Evolutionary conservation across 2,888 invertebrate species (phyloP), one percentile per base, ranked within the genome.

Genomic region (Thysanoteuthis rhombus): DNA sequence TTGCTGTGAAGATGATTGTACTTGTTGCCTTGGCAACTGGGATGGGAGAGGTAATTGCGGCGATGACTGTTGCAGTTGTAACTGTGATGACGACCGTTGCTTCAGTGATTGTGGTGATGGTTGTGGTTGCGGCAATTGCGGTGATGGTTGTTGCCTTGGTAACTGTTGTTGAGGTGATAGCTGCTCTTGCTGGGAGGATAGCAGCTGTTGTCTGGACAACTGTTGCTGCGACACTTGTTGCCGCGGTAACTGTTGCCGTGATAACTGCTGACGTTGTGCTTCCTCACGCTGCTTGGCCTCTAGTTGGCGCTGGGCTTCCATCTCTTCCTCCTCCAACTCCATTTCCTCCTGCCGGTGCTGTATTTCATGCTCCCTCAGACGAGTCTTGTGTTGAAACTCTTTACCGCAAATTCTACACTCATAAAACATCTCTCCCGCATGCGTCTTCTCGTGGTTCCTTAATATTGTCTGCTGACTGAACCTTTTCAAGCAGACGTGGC

Each of bases 401-500:
- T 92, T 92, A n/a, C 42, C 45, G 12, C 92, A 92, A 39, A 19
- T 32, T 45, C 42, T 22, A 32, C 92, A 92, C 42, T n/a, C n/a
- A 22, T 92, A 92, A n/a, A 45, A 32, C 40, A 92, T 45, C n/a
- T 40, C 92, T 25, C 92, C 92, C 32, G 92, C 45, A 19, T 92
- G 92, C 19, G 92, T 92, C 39, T 92, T 92, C 22, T 92, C 42
- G 38, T 92, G 92, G 42, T 92, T 92, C 39, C 42, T 40, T n/a
- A 92, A 45, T 32, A 92, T 92, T 45, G 92, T 92, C 16, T 92
- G 92, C 92, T 92, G 92, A 92, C 45, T 92, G 10, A 92, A 92
- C n/a, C 32, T 45, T 36, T 92, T 92, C 42, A 92, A 42, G n/a
- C 92, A 92, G 32, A 92, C 42, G 2, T 45, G 36, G n/a, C 92